Percentiles rank a stretch among this genome's conserved stretches.
Evolutionary conservation across 2,888 invertebrate genomes (phyloP).

Genomic region (Helicoverpa assulta): DNA sequence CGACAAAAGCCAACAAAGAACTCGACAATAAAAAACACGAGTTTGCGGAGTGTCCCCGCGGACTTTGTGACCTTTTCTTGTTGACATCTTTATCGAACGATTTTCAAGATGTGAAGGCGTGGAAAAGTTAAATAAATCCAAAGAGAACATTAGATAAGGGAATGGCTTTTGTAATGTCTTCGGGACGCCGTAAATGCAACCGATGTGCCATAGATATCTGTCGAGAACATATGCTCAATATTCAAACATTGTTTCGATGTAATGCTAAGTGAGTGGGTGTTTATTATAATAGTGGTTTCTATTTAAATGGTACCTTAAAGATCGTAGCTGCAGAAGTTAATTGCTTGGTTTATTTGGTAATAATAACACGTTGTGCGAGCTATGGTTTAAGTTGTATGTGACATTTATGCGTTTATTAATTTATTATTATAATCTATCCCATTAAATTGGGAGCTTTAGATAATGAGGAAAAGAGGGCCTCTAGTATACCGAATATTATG

Average conservation of each 20-base stretch:
- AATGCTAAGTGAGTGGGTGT: slow-evolving; percentile 22
- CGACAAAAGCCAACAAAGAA: slow-evolving; percentile 57
- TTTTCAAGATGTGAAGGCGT: slow-evolving; percentile 87
- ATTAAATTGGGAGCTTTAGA: too few relatives aligned
- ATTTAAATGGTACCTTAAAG: neutral
- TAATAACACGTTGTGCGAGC: neutral
- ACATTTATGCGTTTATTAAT: too few relatives aligned
- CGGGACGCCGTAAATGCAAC: slow-evolving; percentile 89
- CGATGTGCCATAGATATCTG: slow-evolving; percentile 86
- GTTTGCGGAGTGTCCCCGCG: slow-evolving; percentile 70
- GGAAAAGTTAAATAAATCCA: slow-evolving; percentile 89
- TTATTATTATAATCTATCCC: too few relatives aligned
- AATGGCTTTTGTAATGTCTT: slow-evolving; percentile 90
- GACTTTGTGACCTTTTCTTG: slow-evolving; percentile 83
- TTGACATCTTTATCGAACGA: slow-evolving; percentile 88
- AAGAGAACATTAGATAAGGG: slow-evolving; percentile 88
- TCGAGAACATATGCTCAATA: slow-evolving; percentile 75
- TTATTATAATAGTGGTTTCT: neutral
- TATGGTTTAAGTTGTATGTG: neutral
- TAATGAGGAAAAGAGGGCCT: too few relatives aligned
- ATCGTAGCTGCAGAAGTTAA: neutral
- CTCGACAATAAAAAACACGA: slow-evolving; percentile 68
- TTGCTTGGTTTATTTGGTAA: neutral
- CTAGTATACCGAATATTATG: too few relatives aligned
- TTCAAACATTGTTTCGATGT: slow-evolving; percentile 71